Percentiles rank a stretch among this genome's conserved stretches.
These are phyloP conservation scores for Therioaphis trifolii DNA, from an alignment of 2,888 invertebrate species.

Conservation along the genomic window DNA sequence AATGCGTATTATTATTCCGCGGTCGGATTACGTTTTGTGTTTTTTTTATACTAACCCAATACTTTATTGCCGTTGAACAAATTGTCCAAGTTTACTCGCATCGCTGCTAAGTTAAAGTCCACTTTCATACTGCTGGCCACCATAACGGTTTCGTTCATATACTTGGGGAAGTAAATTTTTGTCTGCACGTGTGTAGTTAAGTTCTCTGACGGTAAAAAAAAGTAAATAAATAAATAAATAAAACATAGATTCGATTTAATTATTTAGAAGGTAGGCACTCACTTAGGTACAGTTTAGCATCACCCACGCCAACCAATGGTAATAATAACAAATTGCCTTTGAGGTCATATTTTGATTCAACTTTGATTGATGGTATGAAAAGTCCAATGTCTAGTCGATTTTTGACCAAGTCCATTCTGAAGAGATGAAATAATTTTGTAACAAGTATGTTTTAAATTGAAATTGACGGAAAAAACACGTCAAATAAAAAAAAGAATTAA, in stretches of 20 bases:
- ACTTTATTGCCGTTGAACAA: constrained; percentile 76
- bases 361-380: constrained; percentile 72
- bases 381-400: constrained; percentile 72
- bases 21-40: neutral
- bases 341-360: constrained; percentile 73
- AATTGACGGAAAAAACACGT: no score
- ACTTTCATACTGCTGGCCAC: constrained; percentile 73
- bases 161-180: constrained; percentile 70
- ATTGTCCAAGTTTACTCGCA: constrained; percentile 73
- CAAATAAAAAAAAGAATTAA: no score
- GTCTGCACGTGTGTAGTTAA: constrained; percentile 72
- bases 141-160: constrained; percentile 69
- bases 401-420: constrained; percentile 71
- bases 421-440: neutral
- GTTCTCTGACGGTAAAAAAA: constrained; percentile 67
- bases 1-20: neutral
- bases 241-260: neutral
- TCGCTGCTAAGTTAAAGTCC: constrained; percentile 71
- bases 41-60: constrained; percentile 69
- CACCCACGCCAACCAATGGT: constrained; percentile 73
- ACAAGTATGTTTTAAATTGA: no score
- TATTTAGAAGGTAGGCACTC: constrained; percentile 65
- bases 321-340: constrained; percentile 74
- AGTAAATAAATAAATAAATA: no score
- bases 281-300: constrained; percentile 72